phyloP scores from a whole-genome alignment of 2,888 invertebrate species.

The Copidosoma aretas region DNA sequence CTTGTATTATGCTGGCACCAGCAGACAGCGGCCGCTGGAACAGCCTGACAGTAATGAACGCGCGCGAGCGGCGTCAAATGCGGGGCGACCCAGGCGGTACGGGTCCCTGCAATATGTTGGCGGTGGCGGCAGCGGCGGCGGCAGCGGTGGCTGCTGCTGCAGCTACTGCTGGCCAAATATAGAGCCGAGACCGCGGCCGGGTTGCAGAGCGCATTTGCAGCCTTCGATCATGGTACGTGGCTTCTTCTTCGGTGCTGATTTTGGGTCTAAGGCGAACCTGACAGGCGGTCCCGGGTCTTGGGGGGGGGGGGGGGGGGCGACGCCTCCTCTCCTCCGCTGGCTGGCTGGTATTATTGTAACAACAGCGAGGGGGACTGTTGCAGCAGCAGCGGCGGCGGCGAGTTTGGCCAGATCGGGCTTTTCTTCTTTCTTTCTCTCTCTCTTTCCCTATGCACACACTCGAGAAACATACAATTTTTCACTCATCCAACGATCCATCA shows the following conservation, averaged over 20 bases:
- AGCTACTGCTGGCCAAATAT: conserved; percentile 58
- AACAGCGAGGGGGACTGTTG: no score
- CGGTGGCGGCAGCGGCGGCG: no score
- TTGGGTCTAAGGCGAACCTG: background rate
- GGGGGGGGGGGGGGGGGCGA: background rate
- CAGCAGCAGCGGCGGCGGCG: no score
- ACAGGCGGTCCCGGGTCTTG: background rate
- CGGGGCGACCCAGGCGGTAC: background rate
- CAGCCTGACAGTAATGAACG: background rate
- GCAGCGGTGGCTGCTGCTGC: no score
- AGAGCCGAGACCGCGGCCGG: conserved; percentile 59
- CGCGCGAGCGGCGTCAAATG: background rate
- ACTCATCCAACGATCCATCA: no score
- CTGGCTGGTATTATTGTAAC: background rate
- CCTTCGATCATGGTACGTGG: background rate
- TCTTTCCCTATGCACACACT: no score
- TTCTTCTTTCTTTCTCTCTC: background rate
- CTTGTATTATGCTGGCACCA: no score
- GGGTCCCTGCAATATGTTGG: conserved; percentile 58
- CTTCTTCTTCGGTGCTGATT: background rate
- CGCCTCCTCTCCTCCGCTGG: conserved; percentile 2
- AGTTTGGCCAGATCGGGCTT: conserved; percentile 49
- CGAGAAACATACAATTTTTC: no score
- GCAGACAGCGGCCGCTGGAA: background rate
- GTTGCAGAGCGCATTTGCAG: conserved; percentile 39